Conservation (phyloP, 2,113 vertebrate species). For the Phyllostomus hastatus region DNA sequence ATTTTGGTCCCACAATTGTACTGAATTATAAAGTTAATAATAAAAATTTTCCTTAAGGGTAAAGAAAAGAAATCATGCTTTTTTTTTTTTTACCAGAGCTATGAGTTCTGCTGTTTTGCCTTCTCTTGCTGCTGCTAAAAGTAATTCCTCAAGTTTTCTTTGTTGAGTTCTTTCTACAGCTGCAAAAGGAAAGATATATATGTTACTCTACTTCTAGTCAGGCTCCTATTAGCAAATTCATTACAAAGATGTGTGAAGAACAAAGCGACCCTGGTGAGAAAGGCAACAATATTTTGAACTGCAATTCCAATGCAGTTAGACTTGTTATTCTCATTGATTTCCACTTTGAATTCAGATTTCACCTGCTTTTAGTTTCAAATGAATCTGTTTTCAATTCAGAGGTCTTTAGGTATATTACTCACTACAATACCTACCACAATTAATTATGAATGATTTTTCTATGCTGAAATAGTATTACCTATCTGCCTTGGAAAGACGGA, state of each 20-base stretch:
- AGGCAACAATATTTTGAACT: neutral
- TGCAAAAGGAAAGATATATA: constrained; percentile 68
- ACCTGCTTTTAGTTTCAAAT: neutral
- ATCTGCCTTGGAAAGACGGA: neutral
- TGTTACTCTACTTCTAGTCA: neutral
- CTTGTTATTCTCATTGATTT: neutral
- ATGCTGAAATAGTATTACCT: neutral
- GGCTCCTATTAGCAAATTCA: neutral
- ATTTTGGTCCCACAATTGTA: neutral
- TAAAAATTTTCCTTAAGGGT: neutral
- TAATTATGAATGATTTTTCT: neutral
- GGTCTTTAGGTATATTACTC: neutral
- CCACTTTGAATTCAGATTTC: neutral
- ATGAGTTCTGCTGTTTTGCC: constrained; percentile 84
- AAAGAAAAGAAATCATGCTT: neutral
- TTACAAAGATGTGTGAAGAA: neutral
- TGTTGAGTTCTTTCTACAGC: constrained; percentile 92
- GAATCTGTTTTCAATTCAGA: neutral
- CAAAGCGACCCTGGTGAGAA: neutral
- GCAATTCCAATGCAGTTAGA: neutral
- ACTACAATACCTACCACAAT: neutral
- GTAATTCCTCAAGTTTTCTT: constrained; percentile 87
- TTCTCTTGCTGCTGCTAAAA: constrained; percentile 90
- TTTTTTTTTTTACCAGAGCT: constrained; percentile 83
- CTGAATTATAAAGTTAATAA: neutral